Percentiles rank a stretch among this genome's conserved stretches.
These are phyloP conservation scores for Tetranychus truncatus DNA, from an alignment of 2,888 invertebrate species.

Conservation along the genomic window DNA sequence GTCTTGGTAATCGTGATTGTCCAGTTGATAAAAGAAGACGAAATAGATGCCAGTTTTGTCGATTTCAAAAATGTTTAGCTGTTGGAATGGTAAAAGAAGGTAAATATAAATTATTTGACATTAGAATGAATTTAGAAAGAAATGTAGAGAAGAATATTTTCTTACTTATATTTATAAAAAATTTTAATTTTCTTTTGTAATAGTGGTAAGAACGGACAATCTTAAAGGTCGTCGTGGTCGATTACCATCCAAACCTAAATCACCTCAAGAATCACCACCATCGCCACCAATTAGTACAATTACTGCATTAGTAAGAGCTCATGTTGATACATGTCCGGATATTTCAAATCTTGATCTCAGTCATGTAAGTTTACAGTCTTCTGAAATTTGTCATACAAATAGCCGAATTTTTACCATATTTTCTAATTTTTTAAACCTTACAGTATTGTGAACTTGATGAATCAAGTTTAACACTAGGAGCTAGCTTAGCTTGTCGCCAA, in stretches of 20 bases:
- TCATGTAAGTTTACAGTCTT: slow-evolving; percentile 38
- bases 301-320: slow-evolving; percentile 78
- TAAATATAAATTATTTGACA: slow-evolving; percentile 27
- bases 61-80: slow-evolving; percentile 90
- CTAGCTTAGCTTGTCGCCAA: background rate
- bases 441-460: background rate
- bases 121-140: background rate
- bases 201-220: slow-evolving; percentile 73
- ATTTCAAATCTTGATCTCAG: slow-evolving; percentile 77
- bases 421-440: background rate
- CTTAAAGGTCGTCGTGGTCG: slow-evolving; percentile 88
- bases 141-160: background rate
- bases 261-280: slow-evolving; percentile 66
- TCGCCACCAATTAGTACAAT: slow-evolving; percentile 87
- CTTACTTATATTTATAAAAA: background rate
- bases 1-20: slow-evolving; percentile 74
- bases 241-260: slow-evolving; percentile 67
- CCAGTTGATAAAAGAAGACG: slow-evolving; percentile 91
- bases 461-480: background rate
- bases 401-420: background rate
- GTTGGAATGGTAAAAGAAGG: slow-evolving; percentile 99
- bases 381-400: background rate
- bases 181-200: background rate
- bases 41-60: slow-evolving; percentile 93
- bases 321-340: slow-evolving; percentile 86